Evolutionary conservation across 1,140 invertebrate species (phyloP).

Genomic region (Planococcus citri): DNA sequence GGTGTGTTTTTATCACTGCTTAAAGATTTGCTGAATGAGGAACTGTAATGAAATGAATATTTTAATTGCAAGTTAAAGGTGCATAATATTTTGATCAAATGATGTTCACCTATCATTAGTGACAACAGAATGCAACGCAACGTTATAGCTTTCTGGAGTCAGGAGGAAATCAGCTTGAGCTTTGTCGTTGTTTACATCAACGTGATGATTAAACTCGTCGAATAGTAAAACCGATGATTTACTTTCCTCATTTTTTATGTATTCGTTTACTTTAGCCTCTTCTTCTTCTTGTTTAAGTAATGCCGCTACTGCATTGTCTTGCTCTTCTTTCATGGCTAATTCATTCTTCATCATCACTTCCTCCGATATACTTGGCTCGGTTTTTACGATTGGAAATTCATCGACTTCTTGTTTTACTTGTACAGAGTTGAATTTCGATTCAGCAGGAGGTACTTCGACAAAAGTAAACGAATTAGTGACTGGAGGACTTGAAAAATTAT

Average conservation of each 20-base stretch:
- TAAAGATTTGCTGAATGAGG: background rate
- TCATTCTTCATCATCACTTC: background rate
- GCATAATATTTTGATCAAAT: background rate
- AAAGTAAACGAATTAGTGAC: background rate
- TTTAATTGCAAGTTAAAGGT: no score
- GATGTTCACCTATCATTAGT: background rate
- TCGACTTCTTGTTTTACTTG: background rate
- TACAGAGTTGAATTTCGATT: background rate
- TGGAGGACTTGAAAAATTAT: background rate
- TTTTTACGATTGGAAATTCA: background rate
- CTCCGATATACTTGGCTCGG: background rate
- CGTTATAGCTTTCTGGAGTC: conserved; percentile 6
- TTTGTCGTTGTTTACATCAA: background rate
- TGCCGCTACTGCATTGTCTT: background rate
- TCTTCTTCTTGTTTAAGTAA: conserved; percentile 6
- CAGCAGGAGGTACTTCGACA: background rate
- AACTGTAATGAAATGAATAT: background rate
- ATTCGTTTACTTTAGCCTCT: conserved; percentile 8
- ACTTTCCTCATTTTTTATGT: conserved; percentile 11
- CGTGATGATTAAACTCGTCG: background rate
- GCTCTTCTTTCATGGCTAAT: conserved; percentile 11
- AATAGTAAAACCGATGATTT: background rate
- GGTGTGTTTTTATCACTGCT: background rate
- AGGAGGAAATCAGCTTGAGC: background rate
- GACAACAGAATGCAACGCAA: conserved; percentile 2